Conservation (phyloP, 2,888 invertebrate species). For the Drosophila villosipedis region DNA sequence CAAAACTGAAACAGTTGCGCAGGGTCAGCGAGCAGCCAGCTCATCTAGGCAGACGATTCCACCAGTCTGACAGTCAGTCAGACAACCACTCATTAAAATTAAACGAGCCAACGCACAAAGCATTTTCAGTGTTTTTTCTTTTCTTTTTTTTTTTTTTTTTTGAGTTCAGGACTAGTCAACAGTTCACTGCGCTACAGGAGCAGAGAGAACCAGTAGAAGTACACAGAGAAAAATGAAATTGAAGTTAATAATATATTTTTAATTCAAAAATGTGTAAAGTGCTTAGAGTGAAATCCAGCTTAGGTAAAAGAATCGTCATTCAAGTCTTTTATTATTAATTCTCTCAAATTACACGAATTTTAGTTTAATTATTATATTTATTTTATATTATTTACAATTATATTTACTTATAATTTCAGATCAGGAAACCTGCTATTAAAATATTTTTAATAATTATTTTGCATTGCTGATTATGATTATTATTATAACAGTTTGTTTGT, state of each 20-base stretch:
- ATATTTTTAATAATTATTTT: neutral
- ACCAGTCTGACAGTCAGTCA: conserved; percentile 31
- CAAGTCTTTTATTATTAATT: neutral
- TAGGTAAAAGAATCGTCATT: neutral
- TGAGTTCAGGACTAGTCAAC: conserved; percentile 2
- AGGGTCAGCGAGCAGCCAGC: conserved; percentile 38
- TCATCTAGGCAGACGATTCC: conserved; percentile 23
- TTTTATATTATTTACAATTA: neutral
- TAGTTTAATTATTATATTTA: neutral
- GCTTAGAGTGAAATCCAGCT: neutral
- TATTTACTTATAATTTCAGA: neutral
- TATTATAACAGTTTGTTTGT: neutral
- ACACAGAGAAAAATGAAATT: neutral
- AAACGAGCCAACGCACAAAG: conserved; percentile 76
- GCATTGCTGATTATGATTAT: neutral
- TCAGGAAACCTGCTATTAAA: neutral
- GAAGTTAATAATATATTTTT: neutral
- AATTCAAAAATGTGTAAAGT: neutral
- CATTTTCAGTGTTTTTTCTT: conserved; percentile 1
- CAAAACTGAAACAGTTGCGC: conserved; percentile 70
- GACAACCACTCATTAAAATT: conserved; percentile 80
- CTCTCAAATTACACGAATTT: neutral
- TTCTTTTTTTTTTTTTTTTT: neutral
- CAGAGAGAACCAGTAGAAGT: neutral
- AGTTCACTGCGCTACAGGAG: conserved; percentile 16